Base-by-base conservation (phyloP, 1,140 invertebrate genomes). In the Drosophila nigromelanica region DNA sequence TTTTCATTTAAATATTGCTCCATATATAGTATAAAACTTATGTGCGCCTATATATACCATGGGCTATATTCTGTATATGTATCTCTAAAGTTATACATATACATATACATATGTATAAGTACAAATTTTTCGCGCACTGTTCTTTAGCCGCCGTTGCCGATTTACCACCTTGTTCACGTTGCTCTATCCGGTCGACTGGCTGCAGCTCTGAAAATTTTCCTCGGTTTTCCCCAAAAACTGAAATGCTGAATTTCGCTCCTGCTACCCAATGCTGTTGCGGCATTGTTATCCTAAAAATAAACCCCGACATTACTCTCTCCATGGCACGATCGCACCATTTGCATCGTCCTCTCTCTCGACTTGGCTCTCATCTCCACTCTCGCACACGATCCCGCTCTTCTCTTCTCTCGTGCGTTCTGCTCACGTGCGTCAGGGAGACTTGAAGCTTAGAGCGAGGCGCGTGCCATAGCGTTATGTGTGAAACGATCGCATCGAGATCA, bases 221-320 rank as follows among this genome's bases (percentile, higher is more conserved):
- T 87, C 75, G 76, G 78, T 58, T 82, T 82, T 86, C 69, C 58
- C 74, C 71, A 30, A 66, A 80, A 62, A 76, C 48, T 68, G 48
- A 82, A 82, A 68, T 64, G 64, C 69, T 64, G 68, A 67, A 78
- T 64, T 73, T 62, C 72, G 55, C 56, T 70, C 52, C 58, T 74
- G 43, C 55, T 70, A 42, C 42, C 58, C 62, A 50, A 56, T 62
- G 50, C 78, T 87, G 47, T 80, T 63, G 60, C 63, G 48, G 79
- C 83, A 87, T 87, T 87, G 82, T 87, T 87, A 82, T 87, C 82
- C 82, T 89, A 87, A 89, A 87, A 87, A 87, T 89, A 87, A 89
- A 89, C 42, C 39, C 14, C 40, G 14, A 62, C 27, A 63, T 15
- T 40, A 12, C 60, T 60, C 52, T 55, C 60, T 50, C 64, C 59